Conservation (phyloP, 53 echinoderm and acorn worm genomes). For the Zoroaster sp. region DNA sequence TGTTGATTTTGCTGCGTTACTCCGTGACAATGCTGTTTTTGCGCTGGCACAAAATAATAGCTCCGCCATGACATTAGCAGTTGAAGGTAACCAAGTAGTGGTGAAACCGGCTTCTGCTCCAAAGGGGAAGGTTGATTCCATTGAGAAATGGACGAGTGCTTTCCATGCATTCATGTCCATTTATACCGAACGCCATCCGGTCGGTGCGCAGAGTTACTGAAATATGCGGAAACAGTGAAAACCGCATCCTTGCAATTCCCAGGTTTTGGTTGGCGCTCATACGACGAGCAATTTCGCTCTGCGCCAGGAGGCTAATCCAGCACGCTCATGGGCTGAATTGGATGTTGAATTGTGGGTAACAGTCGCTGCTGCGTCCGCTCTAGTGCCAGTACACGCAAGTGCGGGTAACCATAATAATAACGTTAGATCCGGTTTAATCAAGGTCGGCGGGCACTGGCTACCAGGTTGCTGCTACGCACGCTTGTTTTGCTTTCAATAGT, state of each 20-base stretch:
- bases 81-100: not conserved
- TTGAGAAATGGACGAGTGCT: constrained; percentile 42
- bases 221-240: constrained; percentile 32
- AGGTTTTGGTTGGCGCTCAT: constrained; percentile 36
- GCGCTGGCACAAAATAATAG: not conserved
- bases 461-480: too few species aligned
- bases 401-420: not conserved
- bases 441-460: not conserved
- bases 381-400: not conserved
- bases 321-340: constrained; percentile 20
- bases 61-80: not conserved
- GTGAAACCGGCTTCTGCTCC: not conserved
- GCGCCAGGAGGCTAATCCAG: constrained; percentile 4
- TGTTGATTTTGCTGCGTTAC: not conserved
- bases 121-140: not conserved
- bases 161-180: constrained; percentile 32
- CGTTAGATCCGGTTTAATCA: not conserved
- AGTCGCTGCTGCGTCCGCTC: not conserved
- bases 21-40: not conserved
- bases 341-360: constrained; percentile 51
- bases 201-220: constrained; percentile 23
- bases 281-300: constrained; percentile 43
- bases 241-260: not conserved
- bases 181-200: constrained; percentile 7
- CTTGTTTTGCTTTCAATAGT: constrained; percentile 9